These are phyloP conservation scores for Sylvicola cinctus DNA, from an alignment of 2,888 invertebrate genomes.

Conservation along the genomic window DNA sequence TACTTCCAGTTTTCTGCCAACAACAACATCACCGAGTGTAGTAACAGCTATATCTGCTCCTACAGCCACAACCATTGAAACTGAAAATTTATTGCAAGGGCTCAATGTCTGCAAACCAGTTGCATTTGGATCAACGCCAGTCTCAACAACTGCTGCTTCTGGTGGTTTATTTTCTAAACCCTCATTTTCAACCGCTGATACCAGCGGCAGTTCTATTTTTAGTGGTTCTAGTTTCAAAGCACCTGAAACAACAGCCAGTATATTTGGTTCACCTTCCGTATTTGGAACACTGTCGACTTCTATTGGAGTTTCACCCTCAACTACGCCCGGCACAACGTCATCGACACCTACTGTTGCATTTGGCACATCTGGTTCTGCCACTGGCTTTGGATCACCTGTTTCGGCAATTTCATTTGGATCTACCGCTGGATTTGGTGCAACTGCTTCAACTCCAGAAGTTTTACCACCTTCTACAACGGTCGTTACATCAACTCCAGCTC, in stretches of 20 bases:
- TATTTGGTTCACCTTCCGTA: neutral
- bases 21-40: neutral
- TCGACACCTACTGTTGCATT: too few relatives aligned
- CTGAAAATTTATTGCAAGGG: neutral
- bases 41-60: neutral
- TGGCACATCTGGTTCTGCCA: too few relatives aligned
- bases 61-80: neutral
- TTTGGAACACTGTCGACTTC: conserved; percentile 2
- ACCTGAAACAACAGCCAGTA: conserved; percentile 1
- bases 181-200: conserved; percentile 9
- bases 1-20: neutral
- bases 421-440: neutral
- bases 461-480: too few relatives aligned
- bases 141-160: conserved; percentile 1
- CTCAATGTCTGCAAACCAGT: neutral
- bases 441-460: too few relatives aligned
- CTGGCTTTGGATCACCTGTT: neutral
- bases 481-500: too few relatives aligned
- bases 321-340: too few relatives aligned
- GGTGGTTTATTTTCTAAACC: neutral
- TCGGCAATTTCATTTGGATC: neutral
- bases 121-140: conserved; percentile 1
- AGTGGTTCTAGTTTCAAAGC: conserved; percentile 12
- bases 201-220: conserved; percentile 7
- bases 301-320: too few relatives aligned